phyloP scores from a whole-genome alignment of 2,888 invertebrate species.

The Thymelicus lineola region DNA sequence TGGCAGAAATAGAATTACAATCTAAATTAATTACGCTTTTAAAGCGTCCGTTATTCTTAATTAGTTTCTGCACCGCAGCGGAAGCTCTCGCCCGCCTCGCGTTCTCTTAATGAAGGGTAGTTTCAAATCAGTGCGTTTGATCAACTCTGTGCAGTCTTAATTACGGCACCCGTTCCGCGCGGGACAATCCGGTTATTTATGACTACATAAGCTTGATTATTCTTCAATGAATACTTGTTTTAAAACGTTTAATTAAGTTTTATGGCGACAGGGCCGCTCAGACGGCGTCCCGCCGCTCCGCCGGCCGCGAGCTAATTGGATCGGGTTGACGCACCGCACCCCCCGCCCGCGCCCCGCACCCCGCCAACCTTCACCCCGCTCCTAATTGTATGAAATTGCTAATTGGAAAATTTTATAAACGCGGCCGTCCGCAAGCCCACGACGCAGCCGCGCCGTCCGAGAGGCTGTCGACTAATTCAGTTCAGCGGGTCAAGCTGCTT shows the following conservation, averaged over 20 bases:
- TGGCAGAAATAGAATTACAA: conserved; percentile 85
- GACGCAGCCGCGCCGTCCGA: conserved; percentile 58
- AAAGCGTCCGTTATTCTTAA: conserved; percentile 86
- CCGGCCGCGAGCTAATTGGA: conserved; percentile 85
- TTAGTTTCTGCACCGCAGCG: conserved; percentile 85
- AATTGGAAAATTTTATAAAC: conserved; percentile 85
- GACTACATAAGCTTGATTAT: conserved; percentile 86
- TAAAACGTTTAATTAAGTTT: conserved; percentile 86
- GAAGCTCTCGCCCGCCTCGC: conserved; percentile 74
- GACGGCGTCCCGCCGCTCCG: conserved; percentile 79
- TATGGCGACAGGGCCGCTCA: conserved; percentile 83
- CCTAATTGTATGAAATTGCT: conserved; percentile 85
- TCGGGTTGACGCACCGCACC: conserved; percentile 80
- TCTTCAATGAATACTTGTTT: conserved; percentile 86
- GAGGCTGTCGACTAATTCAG: conserved; percentile 58
- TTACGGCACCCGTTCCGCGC: conserved; percentile 83
- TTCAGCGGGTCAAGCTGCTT: conserved; percentile 56
- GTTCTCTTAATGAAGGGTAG: conserved; percentile 84
- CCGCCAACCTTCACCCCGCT: conserved; percentile 62
- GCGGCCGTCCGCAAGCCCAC: conserved; percentile 77
- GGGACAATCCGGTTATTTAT: conserved; percentile 86
- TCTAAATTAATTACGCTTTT: conserved; percentile 86
- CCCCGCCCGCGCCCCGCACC: conserved; percentile 59
- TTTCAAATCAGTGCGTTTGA: conserved; percentile 85
- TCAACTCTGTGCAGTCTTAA: conserved; percentile 86